Base-by-base conservation (phyloP, 2,888 invertebrate genomes). In the Brassicogethes aeneus region DNA sequence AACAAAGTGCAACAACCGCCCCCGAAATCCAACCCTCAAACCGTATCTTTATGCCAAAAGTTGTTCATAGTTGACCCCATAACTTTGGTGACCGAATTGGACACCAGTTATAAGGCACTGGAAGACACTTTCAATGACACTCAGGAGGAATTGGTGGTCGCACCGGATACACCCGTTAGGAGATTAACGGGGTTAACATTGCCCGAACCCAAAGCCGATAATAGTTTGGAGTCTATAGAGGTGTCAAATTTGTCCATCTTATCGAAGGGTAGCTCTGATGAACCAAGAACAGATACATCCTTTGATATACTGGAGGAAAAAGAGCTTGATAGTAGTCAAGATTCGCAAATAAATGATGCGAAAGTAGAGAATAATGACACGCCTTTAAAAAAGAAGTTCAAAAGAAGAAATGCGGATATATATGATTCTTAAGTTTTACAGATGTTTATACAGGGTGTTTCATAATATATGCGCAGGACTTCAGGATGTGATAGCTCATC, bases 1-100 rank as follows among this genome's bases (percentile, higher is more conserved):
- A 45, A 45, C 17, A n/a, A 39, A 2, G 41, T 37, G 17, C 48
- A 53, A 41, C 41, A 41, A 34, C 71, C 67, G 10, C 69, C 69
- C 34, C 73, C 80, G 2, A 65, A 75, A 51, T 60, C 77, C 17
- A 87, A 87, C 60, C 76, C 79, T 10, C 88, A 88, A 62, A 85
- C 85, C 5, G 70, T 72, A 10, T 59, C 68, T 12, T 73, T 88
- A 33, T 88, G 86, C 65, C 72, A 79, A 35, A 74, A 64, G 45
- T 64, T 88, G 30, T 78, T 80, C 0, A 78, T 95, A 41, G 85
- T 85, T 61, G 92, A 95, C 70, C 94, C 94, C 0, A 67, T 86
- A 32, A 41, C 45, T 15, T 40, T 51, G 14, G 48, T 55, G 12
- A 49, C 52, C 8, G 48, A 54, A 43, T 43, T 37, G 2, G 36